phyloP scores from a whole-genome alignment of 1,140 invertebrate genomes.

The Chironomus striatipennis region DNA sequence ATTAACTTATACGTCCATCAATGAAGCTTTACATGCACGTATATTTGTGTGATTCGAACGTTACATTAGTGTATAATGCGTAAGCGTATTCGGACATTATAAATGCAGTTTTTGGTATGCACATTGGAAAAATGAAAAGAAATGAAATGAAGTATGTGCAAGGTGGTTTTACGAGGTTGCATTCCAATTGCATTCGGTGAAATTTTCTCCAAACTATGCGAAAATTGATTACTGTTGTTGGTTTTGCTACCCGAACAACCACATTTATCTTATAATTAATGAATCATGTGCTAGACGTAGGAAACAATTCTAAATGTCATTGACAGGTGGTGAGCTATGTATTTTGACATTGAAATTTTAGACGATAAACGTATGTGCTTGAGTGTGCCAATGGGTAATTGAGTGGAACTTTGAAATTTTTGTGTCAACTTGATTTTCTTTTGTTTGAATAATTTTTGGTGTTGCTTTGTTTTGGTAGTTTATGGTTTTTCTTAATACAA shows the following conservation, averaged over 20 bases:
- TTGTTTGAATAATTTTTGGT: too few relatives aligned
- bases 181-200: constrained; percentile 6
- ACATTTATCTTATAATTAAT: neutral
- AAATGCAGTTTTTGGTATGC: constrained; percentile 4
- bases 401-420: too few relatives aligned
- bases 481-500: too few relatives aligned
- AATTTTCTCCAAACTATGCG: neutral
- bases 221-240: neutral
- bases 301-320: neutral
- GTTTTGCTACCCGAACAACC: neutral
- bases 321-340: neutral
- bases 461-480: too few relatives aligned
- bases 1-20: neutral
- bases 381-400: too few relatives aligned
- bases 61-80: neutral
- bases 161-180: constrained; percentile 5
- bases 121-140: neutral
- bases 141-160: neutral
- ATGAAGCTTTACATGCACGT: too few relatives aligned
- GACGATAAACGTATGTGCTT: too few relatives aligned
- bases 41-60: neutral
- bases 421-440: too few relatives aligned
- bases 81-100: neutral
- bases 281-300: neutral
- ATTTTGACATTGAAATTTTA: too few relatives aligned